These are phyloP conservation scores for Platyscapa corneri DNA, from an alignment of 1,140 invertebrate genomes.

Conservation along the genomic window DNA sequence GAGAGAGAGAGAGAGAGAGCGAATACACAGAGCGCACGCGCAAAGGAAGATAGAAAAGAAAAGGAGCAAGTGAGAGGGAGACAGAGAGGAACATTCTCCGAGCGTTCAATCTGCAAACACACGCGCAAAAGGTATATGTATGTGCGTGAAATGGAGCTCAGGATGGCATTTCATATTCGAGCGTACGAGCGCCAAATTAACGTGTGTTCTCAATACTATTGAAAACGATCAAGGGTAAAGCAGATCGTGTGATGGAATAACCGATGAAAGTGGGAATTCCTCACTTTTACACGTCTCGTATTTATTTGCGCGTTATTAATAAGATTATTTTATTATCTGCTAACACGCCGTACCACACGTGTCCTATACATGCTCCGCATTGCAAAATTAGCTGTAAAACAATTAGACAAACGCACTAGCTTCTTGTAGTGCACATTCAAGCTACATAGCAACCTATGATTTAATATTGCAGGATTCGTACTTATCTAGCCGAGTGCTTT, in stretches of 20 bases:
- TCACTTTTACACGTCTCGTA: background rate
- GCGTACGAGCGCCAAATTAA: conserved; percentile 22
- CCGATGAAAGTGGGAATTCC: background rate
- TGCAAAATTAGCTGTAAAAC: background rate
- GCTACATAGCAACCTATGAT: too few species aligned
- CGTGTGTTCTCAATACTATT: background rate
- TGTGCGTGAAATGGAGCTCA: conserved; percentile 9
- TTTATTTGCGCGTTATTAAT: background rate
- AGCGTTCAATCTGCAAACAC: background rate
- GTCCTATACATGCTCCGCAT: too few species aligned
- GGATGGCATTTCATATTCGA: conserved; percentile 26
- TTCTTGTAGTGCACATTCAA: background rate
- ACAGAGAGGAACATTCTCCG: background rate
- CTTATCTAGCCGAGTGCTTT: too few species aligned
- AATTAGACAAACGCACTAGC: background rate
- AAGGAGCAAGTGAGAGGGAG: background rate
- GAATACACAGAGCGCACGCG: background rate
- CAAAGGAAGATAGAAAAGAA: background rate
- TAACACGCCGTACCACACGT: background rate
- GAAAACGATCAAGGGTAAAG: background rate
- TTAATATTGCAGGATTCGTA: background rate
- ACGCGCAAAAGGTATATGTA: background rate
- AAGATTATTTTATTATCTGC: background rate
- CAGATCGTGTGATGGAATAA: background rate
- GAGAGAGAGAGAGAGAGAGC: background rate